These are phyloP conservation scores for Eubasilissa regina DNA, from an alignment of 1,140 invertebrate genomes.

Conservation along the genomic window DNA sequence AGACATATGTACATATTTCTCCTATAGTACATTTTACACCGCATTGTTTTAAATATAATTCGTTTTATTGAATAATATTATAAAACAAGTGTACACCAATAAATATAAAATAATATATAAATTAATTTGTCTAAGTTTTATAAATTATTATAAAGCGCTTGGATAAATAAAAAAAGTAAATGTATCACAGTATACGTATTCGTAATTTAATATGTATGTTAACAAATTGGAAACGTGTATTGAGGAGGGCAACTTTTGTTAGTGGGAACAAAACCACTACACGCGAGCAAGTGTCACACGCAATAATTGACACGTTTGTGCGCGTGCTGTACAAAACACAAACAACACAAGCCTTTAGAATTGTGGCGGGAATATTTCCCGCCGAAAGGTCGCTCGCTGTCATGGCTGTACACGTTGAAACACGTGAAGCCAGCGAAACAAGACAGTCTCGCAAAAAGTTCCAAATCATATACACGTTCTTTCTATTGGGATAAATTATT, in stretches of 20 bases:
- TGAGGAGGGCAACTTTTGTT: slow-evolving; percentile 28
- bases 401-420: background rate
- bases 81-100: too few relatives aligned
- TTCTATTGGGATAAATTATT: background rate
- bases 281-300: slow-evolving; percentile 25
- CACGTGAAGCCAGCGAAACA: background rate
- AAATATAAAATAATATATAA: too few relatives aligned
- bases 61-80: too few relatives aligned
- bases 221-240: slow-evolving; percentile 35
- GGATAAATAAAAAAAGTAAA: too few relatives aligned
- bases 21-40: too few relatives aligned
- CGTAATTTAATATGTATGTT: background rate
- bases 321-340: slow-evolving; percentile 35
- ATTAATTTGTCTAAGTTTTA: too few relatives aligned
- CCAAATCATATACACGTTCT: background rate
- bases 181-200: background rate
- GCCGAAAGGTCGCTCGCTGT: slow-evolving; percentile 49
- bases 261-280: slow-evolving; percentile 29
- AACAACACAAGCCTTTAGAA: slow-evolving; percentile 40
- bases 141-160: too few relatives aligned
- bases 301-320: slow-evolving; percentile 41
- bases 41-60: too few relatives aligned
- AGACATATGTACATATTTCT: too few relatives aligned
- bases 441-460: background rate
- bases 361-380: slow-evolving; percentile 46